These are phyloP conservation scores for Ailuropoda melanoleuca DNA, from an alignment of 2,113 vertebrate species.

Conservation along the genomic window DNA sequence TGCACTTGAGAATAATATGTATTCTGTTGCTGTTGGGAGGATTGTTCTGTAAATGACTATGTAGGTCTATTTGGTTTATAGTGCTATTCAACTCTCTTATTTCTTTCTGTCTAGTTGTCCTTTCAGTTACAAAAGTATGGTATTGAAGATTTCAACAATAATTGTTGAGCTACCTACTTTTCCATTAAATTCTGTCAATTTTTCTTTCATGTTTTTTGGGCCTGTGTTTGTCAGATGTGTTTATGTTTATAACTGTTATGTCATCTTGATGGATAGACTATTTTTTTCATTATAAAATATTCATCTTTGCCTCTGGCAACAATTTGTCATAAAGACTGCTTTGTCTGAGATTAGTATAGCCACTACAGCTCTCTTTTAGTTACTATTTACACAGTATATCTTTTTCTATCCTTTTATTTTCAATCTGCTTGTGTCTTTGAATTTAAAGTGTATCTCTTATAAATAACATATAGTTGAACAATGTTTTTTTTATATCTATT, in stretches of 20 bases:
- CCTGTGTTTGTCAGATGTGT: neutral
- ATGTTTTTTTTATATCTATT: neutral
- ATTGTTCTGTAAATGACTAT: neutral
- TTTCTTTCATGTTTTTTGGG: neutral
- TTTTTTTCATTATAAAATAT: neutral
- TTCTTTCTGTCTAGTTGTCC: neutral
- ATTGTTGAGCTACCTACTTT: neutral
- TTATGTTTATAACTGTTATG: neutral
- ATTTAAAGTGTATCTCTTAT: neutral
- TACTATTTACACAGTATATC: neutral
- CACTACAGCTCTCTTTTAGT: neutral
- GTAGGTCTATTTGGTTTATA: neutral
- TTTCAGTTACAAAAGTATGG: neutral
- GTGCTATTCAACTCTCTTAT: neutral
- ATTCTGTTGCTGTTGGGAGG: neutral
- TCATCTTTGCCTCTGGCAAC: neutral
- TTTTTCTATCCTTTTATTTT: neutral
- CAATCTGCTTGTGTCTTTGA: neutral
- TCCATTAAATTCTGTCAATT: neutral
- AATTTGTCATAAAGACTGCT: neutral
- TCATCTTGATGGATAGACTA: neutral
- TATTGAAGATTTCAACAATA: neutral
- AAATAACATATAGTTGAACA: neutral
- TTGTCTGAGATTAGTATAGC: neutral
- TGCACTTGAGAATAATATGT: neutral